phyloP scores from a whole-genome alignment of 2,113 vertebrate genomes.

The Arizona elegans region DNA sequence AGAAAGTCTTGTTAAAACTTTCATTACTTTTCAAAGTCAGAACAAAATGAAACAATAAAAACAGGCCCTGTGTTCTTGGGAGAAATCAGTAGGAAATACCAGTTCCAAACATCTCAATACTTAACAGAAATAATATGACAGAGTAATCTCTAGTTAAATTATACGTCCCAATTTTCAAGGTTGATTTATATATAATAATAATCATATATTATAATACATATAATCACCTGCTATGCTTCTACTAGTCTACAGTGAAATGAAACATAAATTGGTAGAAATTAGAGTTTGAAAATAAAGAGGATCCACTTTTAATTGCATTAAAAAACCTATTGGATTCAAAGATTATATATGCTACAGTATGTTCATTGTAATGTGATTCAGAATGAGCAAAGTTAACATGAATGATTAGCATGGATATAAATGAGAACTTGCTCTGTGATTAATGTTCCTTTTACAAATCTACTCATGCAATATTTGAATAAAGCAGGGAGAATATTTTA shows the following conservation, averaged over 20 bases:
- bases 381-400: neutral
- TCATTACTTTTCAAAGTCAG: neutral
- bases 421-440: neutral
- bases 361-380: neutral
- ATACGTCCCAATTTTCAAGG: neutral
- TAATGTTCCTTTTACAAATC: neutral
- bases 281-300: neutral
- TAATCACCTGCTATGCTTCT: neutral
- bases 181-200: no score
- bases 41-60: neutral
- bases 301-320: neutral
- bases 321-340: neutral
- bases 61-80: neutral
- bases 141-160: neutral
- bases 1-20: neutral
- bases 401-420: neutral
- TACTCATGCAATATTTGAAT: conserved; percentile 51
- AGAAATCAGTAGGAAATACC: neutral
- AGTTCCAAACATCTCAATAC: neutral
- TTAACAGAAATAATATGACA: neutral
- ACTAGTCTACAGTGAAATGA: neutral
- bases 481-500: conserved; percentile 47
- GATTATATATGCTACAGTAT: neutral
- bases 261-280: neutral
- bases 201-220: no score